These are phyloP conservation scores for Eupithecia subumbrata DNA, from an alignment of 2,888 invertebrate genomes.

Conservation along the genomic window DNA sequence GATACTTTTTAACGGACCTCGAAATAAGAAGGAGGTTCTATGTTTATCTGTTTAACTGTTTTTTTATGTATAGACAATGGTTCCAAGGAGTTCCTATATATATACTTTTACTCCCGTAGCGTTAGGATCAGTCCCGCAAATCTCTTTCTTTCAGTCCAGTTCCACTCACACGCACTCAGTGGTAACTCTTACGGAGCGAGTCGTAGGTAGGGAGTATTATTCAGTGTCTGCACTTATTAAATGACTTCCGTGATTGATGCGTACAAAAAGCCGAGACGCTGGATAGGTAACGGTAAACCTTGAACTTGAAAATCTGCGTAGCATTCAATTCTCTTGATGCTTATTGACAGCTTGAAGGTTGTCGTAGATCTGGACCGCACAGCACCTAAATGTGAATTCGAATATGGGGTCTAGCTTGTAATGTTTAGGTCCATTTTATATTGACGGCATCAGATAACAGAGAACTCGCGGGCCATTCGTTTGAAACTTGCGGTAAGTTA, in stretches of 20 bases:
- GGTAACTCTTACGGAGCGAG: background rate
- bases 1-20: no score
- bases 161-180: no score
- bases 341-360: background rate
- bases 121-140: no score
- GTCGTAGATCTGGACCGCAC: background rate
- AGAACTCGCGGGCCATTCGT: background rate
- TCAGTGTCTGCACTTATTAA: background rate
- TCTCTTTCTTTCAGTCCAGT: no score
- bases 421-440: background rate
- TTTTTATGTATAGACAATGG: no score
- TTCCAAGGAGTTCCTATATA: no score
- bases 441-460: background rate
- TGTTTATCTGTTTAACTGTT: no score
- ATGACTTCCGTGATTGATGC: constrained; percentile 1
- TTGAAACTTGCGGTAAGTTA: no score
- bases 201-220: background rate
- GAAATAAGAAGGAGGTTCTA: no score
- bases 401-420: background rate
- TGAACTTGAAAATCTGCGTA: background rate
- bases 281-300: constrained; percentile 4
- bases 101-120: no score
- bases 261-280: background rate
- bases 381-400: background rate
- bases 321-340: background rate